A percentile compares a stretch with the other conserved stretches of the same genome.
Conservation (phyloP, 2,797 vertebrate species). For the Scolopax rusticola region DNA sequence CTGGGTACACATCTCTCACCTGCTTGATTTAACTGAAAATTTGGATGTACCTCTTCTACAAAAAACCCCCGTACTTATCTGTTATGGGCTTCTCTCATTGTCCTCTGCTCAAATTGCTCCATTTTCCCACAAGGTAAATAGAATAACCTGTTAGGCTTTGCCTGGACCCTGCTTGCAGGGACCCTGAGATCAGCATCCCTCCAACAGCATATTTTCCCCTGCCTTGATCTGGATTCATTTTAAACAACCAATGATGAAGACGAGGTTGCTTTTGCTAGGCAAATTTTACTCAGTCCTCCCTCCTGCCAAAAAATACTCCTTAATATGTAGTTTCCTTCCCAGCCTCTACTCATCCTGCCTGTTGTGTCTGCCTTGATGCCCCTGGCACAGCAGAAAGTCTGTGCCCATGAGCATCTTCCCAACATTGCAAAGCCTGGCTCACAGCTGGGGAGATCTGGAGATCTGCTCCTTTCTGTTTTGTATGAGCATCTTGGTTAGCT, state of each 20-base stretch:
- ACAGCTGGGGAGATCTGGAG: not conserved
- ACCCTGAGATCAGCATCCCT: not conserved
- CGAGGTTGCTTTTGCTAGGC: not conserved
- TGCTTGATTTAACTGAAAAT: not conserved
- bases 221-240: not conserved
- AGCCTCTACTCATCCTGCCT: not conserved
- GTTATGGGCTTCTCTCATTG: not conserved
- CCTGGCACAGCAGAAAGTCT: not conserved
- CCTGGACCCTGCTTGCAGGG: not conserved
- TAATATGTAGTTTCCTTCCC: not conserved
- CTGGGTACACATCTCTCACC: not conserved
- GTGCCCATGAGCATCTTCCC: not conserved
- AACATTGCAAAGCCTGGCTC: not conserved
- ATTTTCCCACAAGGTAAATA: not conserved
- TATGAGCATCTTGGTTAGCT: accelerated
- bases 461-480: not conserved
- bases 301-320: not conserved
- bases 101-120: not conserved
- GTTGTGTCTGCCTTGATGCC: not conserved
- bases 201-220: not conserved
- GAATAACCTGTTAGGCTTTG: not conserved
- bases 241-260: not conserved
- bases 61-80: not conserved
- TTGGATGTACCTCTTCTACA: not conserved
- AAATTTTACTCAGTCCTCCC: not conserved